These are phyloP conservation scores for Holothuria leucospilota DNA, from an alignment of 53 echinoderm and acorn worm genomes.

Conservation along the genomic window DNA sequence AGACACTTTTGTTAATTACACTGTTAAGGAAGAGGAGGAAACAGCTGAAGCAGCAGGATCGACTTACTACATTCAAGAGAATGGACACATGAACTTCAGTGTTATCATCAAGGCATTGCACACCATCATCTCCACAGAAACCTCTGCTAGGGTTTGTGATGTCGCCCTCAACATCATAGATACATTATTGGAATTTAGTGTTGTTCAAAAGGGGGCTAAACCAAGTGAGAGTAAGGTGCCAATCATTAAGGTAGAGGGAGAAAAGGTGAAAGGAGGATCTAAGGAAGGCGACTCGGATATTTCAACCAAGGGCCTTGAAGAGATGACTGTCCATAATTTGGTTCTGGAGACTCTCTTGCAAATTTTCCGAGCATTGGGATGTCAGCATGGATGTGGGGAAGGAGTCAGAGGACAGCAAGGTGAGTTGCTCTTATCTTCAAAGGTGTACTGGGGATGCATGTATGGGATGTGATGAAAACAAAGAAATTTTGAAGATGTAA, in stretches of 20 bases:
- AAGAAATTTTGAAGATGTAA: no score
- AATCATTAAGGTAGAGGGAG: conserved; percentile 96
- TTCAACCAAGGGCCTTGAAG: conserved; percentile 83
- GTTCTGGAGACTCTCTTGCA: conserved; percentile 95
- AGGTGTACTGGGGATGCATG: no score
- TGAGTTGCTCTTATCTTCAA: conserved; percentile 29
- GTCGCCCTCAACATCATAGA: conserved; percentile 96
- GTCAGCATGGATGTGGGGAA: conserved; percentile 99
- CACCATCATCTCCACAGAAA: conserved; percentile 88
- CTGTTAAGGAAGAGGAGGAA: conserved; percentile 86
- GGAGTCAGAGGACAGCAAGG: conserved; percentile 95
- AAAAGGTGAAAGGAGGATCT: conserved; percentile 77
- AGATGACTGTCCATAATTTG: conserved; percentile 97
- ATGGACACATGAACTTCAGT: conserved; percentile 94
- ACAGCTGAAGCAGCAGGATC: conserved; percentile 92
- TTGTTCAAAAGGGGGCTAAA: conserved; percentile 82
- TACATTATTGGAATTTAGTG: conserved; percentile 94
- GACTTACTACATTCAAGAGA: conserved; percentile 94
- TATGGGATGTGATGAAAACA: no score
- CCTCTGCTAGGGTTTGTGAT: conserved; percentile 91
- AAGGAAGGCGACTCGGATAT: conserved; percentile 82
- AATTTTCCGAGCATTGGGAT: conserved; percentile 92
- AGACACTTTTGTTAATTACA: conserved; percentile 97
- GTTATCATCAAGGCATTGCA: conserved; percentile 92
- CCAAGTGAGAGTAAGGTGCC: conserved; percentile 88